A percentile compares a stretch with the other conserved stretches of the same genome.
These are phyloP conservation scores for Oplegnathus fasciatus DNA, from an alignment of 2,113 vertebrate species.

Conservation along the genomic window DNA sequence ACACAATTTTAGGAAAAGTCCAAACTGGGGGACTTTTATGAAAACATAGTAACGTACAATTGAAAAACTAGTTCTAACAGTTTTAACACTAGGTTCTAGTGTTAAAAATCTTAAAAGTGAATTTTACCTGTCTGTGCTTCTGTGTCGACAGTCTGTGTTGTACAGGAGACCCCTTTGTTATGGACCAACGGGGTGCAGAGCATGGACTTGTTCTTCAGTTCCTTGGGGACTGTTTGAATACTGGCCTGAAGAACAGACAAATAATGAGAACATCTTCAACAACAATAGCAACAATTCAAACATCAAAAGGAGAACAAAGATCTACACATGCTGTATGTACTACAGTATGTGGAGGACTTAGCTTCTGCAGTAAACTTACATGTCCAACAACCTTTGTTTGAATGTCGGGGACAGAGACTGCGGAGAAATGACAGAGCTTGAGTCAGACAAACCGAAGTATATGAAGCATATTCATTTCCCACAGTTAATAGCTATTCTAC, in stretches of 20 bases:
- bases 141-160: slow-evolving; percentile 87
- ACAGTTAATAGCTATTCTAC: not conserved
- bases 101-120: not conserved
- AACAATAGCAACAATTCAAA: not conserved
- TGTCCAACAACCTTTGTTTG: slow-evolving; percentile 90
- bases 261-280: not conserved
- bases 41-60: too few relatives aligned
- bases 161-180: slow-evolving; percentile 94
- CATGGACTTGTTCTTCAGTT: slow-evolving; percentile 95
- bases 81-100: too few relatives aligned
- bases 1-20: too few relatives aligned
- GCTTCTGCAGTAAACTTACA: slow-evolving; percentile 82
- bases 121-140: slow-evolving; percentile 90
- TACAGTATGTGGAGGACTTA: not conserved
- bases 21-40: too few relatives aligned
- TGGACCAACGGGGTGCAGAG: slow-evolving; percentile 94
- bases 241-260: slow-evolving; percentile 83
- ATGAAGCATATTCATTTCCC: not conserved
- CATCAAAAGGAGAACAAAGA: not conserved
- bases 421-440: slow-evolving; percentile 18
- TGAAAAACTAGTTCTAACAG: too few relatives aligned
- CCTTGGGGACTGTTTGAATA: slow-evolving; percentile 89
- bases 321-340: not conserved
- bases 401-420: slow-evolving; percentile 87
- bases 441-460: not conserved